A percentile compares a stretch with the other conserved stretches of the same genome.
Evolutionary conservation across 2,888 invertebrate species (phyloP).

Genomic region (Kryphioiulus occultus): DNA sequence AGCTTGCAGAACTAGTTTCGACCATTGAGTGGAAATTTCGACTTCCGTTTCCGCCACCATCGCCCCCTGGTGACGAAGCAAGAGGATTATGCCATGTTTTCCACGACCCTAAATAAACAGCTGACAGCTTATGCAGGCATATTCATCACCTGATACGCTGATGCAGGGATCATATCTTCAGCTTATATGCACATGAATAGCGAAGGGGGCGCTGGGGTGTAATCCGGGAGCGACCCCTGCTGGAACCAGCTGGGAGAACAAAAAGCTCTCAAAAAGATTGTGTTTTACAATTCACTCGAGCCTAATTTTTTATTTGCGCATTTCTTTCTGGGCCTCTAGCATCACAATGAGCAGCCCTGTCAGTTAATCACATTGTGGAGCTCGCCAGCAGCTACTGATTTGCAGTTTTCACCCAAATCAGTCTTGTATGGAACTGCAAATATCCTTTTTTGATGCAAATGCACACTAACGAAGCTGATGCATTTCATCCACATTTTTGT

Average conservation of each 20-base stretch:
- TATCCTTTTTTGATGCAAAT: too few relatives aligned
- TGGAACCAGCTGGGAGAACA: neutral
- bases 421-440: too few relatives aligned
- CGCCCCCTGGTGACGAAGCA: too few relatives aligned
- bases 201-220: neutral
- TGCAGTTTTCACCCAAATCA: too few relatives aligned
- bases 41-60: too few relatives aligned
- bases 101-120: too few relatives aligned
- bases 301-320: constrained; percentile 31
- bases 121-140: constrained; percentile 18
- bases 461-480: too few relatives aligned
- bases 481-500: too few relatives aligned
- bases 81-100: too few relatives aligned
- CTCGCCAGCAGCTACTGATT: neutral
- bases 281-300: neutral
- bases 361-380: neutral
- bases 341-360: neutral
- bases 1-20: too few relatives aligned
- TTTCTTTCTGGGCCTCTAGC: neutral
- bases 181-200: constrained; percentile 7
- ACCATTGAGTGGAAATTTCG: too few relatives aligned
- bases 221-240: neutral
- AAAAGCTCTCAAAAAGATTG: constrained; percentile 20
- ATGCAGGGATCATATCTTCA: constrained; percentile 1
- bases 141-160: constrained; percentile 31